Conservation (phyloP, 1,140 invertebrate species). For the Diabrotica undecimpunctata region DNA sequence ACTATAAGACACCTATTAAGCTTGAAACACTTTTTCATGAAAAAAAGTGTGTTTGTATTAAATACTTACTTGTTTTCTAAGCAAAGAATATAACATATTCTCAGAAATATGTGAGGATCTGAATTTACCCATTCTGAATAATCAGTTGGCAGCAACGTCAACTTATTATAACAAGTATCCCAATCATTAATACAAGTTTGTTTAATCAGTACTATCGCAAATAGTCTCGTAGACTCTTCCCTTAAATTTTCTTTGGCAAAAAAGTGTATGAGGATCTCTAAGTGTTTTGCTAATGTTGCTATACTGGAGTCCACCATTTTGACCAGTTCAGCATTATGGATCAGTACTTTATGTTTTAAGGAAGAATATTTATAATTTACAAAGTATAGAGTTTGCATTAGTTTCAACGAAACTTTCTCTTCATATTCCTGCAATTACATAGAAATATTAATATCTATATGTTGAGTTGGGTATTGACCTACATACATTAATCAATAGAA, state of each 20-base stretch:
- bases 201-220: conserved; percentile 7
- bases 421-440: too few species aligned
- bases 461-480: too few species aligned
- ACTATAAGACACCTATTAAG: too few species aligned
- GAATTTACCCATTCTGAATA: conserved; percentile 1
- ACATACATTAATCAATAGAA: too few species aligned
- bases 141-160: conserved; percentile 8
- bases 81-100: conserved; percentile 10
- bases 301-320: background rate
- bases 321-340: background rate
- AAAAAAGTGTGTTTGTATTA: too few species aligned
- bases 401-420: too few species aligned
- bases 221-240: conserved; percentile 4
- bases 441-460: too few species aligned
- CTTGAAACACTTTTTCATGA: too few species aligned
- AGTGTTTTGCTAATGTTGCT: background rate
- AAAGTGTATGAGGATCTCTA: background rate
- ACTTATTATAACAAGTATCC: background rate
- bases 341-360: too few species aligned
- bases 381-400: too few species aligned
- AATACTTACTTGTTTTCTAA: conserved; percentile 7
- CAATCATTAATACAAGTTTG: background rate
- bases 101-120: background rate
- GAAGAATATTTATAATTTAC: too few species aligned
- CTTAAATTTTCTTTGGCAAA: background rate